These are phyloP conservation scores for fruit fly (Drosophila melanogaster) DNA, from an alignment of 1,140 invertebrate species.

Conservation along the genomic window Release_6_plus_ISO1_MT NT_033777.3:15740501-15741000, in stretches of 20 bases:
- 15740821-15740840: neutral
- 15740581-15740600: slow-evolving; percentile 59
- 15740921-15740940: slow-evolving; percentile 71
- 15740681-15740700: slow-evolving; percentile 27
- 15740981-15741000: neutral
- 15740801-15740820: neutral
- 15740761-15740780: too few relatives aligned
- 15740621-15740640: slow-evolving; percentile 81
- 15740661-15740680: slow-evolving; percentile 35
- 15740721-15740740: neutral
- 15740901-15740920: slow-evolving; percentile 78
- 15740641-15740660: slow-evolving; percentile 71
- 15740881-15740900: slow-evolving; percentile 82
- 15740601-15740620: slow-evolving; percentile 79
- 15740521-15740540: slow-evolving; percentile 65
- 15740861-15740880: slow-evolving; percentile 22
- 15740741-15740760: neutral
- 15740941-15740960: slow-evolving; percentile 34
- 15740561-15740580: slow-evolving; percentile 83
- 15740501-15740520: slow-evolving; percentile 17
- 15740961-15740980: neutral
- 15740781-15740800: too few relatives aligned
- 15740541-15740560: slow-evolving; percentile 82
- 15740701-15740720: neutral
- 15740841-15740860: slow-evolving; percentile 1